phyloP scores from a whole-genome alignment of 2,888 invertebrate species.

The Minunthozetes semirufus region DNA sequence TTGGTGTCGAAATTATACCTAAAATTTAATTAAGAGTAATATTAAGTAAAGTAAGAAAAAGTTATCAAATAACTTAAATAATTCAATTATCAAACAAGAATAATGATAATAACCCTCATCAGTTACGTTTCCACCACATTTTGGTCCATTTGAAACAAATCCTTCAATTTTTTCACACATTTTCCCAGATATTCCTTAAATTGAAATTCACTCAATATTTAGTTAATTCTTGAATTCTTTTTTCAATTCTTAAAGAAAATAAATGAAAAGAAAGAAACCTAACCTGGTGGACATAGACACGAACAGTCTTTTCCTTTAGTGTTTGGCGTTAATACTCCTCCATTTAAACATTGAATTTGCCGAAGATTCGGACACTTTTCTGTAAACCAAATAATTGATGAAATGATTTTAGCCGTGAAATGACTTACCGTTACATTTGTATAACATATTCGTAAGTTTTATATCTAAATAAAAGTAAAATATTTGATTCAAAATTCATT shows the following conservation, averaged over 20 bases:
- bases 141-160: conserved; percentile 35
- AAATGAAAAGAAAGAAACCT: too few relatives aligned
- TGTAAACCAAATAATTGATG: conserved; percentile 21
- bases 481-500: not conserved
- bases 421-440: conserved; percentile 39
- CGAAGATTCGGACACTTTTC: conserved; percentile 39
- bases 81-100: not conserved
- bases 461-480: conserved; percentile 26
- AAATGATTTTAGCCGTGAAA: too few relatives aligned
- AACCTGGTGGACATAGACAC: conserved; percentile 41
- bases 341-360: conserved; percentile 37
- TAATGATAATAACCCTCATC: conserved; percentile 26
- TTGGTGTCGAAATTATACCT: conserved; percentile 39
- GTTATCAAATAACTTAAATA: too few relatives aligned
- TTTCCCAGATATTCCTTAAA: not conserved
- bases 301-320: conserved; percentile 36
- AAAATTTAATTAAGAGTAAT: not conserved
- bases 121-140: conserved; percentile 42
- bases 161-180: not conserved
- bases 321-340: conserved; percentile 37
- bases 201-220: conserved; percentile 35
- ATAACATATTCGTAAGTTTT: conserved; percentile 39
- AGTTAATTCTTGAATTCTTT: conserved; percentile 28
- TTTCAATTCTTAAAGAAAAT: not conserved
- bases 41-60: not conserved